Evolutionary conservation across 2,888 invertebrate species (phyloP), one percentile per base, ranked within the genome.

Genomic region (Achlya flavicornis): DNA sequence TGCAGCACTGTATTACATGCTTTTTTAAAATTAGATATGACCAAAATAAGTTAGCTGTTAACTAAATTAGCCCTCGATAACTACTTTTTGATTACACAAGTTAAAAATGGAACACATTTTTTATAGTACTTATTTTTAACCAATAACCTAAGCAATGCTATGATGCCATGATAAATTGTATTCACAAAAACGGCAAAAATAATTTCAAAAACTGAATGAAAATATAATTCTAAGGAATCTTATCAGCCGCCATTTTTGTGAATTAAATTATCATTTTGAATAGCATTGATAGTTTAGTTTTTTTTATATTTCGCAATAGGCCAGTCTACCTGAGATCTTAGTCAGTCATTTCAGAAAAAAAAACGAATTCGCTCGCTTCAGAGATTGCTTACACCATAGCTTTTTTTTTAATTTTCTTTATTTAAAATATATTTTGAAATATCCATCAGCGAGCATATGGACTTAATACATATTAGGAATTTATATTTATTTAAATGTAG

Each of bases 291-390:
- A 73, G 66, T 59, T 65, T 26, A 1, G 26, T 26, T 67, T 62
- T 67, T 71, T 73, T 66, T 14, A 46, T 46, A 46, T 46, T 75
- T 71, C 58, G 63, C 72, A 70, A 69, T 83, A 85, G 84, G 80
- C 81, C 79, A 65, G 60, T 70, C 66, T 67, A 83, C 83, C 85
- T 71, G 88, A 88, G 88, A 88, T 88, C 88, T 77, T 74, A 73
- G 67, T 86, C 87, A 81, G 80, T 81, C 78, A 73, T 65, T 69
- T 71, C 63, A 60, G 66, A 59, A 48, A 48, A 48, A 48, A 48
- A 48, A 16, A 5, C 10, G 10, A 53, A 19, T 53, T 19, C 53
- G 19, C 53, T 53, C 53, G 53, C 53, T 16, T 53, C 19, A 19
- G 53, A 53, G 53, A 57, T 61, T 41, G 41, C 41, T 41, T 48